phyloP scores from a whole-genome alignment of 2,888 invertebrate species.

The Xanthorhoe spadicearia region DNA sequence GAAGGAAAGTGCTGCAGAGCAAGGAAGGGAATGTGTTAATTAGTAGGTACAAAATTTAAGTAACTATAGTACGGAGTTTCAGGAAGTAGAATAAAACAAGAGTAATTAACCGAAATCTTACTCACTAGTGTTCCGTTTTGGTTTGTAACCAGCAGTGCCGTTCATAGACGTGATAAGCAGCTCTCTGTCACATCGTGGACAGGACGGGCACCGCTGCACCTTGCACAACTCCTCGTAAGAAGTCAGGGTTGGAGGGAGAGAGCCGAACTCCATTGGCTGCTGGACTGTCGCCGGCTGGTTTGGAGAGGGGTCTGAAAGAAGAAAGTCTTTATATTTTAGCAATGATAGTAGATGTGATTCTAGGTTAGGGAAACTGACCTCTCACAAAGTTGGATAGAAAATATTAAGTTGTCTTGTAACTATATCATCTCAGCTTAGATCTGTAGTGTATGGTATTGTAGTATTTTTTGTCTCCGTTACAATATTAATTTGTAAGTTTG shows the following conservation, averaged over 20 bases:
- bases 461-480: too few species aligned
- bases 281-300: slow-evolving; percentile 62
- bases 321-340: background rate
- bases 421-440: too few species aligned
- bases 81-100: too few species aligned
- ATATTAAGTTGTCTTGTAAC: too few species aligned
- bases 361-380: too few species aligned
- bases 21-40: too few species aligned
- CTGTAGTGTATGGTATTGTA: too few species aligned
- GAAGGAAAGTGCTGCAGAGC: too few species aligned
- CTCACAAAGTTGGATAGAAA: too few species aligned
- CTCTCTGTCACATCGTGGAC: slow-evolving; percentile 74
- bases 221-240: slow-evolving; percentile 80
- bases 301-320: slow-evolving; percentile 62
- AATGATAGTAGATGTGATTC: background rate
- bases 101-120: background rate
- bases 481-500: too few species aligned
- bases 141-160: slow-evolving; percentile 79
- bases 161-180: slow-evolving; percentile 80
- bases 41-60: too few species aligned
- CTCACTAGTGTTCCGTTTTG: slow-evolving; percentile 74
- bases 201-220: slow-evolving; percentile 74
- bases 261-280: slow-evolving; percentile 74
- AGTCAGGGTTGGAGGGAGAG: slow-evolving; percentile 69
- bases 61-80: too few species aligned